Percentiles rank a stretch among this genome's conserved stretches.
phyloP scores from a whole-genome alignment of 2,113 vertebrate genomes.

The Gambusia holbrooki region DNA sequence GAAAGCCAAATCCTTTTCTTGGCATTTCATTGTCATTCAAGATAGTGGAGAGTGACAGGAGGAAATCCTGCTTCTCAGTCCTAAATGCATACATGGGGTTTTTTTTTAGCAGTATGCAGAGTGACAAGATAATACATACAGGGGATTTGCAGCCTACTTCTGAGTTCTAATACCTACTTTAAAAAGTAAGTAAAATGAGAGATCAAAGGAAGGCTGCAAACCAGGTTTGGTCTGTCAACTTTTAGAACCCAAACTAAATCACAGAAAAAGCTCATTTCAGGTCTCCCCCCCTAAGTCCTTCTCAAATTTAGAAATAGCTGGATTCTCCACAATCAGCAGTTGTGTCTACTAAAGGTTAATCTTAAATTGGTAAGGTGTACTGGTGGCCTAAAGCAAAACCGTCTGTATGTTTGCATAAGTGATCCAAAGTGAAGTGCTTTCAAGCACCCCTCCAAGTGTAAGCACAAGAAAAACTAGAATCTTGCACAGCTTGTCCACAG shows the following conservation, averaged over 20 bases:
- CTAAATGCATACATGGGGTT: background rate
- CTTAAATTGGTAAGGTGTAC: background rate
- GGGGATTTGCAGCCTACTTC: background rate
- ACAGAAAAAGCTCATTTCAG: background rate
- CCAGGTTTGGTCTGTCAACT: background rate
- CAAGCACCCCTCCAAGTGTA: background rate
- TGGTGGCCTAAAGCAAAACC: background rate
- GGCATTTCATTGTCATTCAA: background rate
- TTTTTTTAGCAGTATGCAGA: background rate
- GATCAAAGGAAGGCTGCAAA: background rate
- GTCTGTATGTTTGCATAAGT: background rate
- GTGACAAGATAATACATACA: background rate
- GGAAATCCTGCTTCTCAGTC: background rate
- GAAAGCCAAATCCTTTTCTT: background rate
- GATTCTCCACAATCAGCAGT: background rate
- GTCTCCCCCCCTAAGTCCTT: background rate
- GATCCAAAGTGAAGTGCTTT: too few relatives aligned
- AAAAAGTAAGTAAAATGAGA: background rate
- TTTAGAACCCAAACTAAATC: background rate
- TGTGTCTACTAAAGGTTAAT: background rate
- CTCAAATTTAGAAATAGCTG: background rate
- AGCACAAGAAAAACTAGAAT: background rate
- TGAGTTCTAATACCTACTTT: background rate
- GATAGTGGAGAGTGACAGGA: background rate
- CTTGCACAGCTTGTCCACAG: background rate